Percentiles rank a stretch among this genome's conserved stretches.
phyloP scores from a whole-genome alignment of 1,140 invertebrate genomes.

The Drosophila albomicans region DNA sequence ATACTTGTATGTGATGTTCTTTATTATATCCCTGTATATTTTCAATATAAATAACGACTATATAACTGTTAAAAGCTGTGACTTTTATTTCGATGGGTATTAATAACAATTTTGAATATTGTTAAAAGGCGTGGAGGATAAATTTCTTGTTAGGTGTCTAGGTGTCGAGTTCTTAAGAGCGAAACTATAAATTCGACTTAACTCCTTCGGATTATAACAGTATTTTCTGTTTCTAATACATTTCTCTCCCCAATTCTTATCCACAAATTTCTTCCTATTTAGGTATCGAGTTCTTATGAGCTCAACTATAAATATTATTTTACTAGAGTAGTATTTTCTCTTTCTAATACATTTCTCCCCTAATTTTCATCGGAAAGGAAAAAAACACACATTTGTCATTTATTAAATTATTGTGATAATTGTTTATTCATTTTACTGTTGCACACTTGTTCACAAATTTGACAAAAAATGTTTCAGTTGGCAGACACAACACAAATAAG shows the following conservation, averaged over 20 bases:
- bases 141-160: too few species aligned
- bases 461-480: slow-evolving; percentile 25
- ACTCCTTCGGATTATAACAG: too few species aligned
- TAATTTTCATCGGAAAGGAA: neutral
- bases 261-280: too few species aligned
- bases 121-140: too few species aligned
- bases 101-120: neutral
- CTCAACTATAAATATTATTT: too few species aligned
- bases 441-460: slow-evolving; percentile 44
- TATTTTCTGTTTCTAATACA: too few species aligned
- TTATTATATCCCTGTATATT: slow-evolving; percentile 65
- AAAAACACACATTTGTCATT: neutral
- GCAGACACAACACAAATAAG: slow-evolving; percentile 57
- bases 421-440: slow-evolving; percentile 67
- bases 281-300: too few species aligned
- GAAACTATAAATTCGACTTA: too few species aligned
- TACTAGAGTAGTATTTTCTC: too few species aligned
- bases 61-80: slow-evolving; percentile 44
- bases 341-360: neutral
- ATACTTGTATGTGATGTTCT: slow-evolving; percentile 75
- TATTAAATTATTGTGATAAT: slow-evolving; percentile 70
- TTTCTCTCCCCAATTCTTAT: too few species aligned
- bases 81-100: slow-evolving; percentile 3
- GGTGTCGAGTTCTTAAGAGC: too few species aligned
- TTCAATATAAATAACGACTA: slow-evolving; percentile 57